Base-by-base conservation (phyloP, 1,140 invertebrate genomes). In the Coboldia fuscipes region DNA sequence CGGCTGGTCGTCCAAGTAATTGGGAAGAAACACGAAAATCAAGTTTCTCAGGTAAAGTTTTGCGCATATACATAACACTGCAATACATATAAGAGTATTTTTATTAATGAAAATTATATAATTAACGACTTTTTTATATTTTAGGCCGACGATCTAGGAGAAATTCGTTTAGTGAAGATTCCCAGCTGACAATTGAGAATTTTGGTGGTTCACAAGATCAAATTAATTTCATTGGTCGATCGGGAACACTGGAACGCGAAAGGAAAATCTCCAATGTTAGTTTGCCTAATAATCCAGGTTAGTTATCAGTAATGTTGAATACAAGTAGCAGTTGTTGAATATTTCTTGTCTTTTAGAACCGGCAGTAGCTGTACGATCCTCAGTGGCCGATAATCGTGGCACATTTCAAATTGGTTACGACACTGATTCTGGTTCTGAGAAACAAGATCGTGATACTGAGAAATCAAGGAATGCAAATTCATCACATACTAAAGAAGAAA, bases 121-220 rank as follows among this genome's bases (percentile, higher is more conserved):
- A 19, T 30, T 16, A 30, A 21, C 23, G 10, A 7, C 15, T 23
- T 3, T 32, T 13, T 33, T 23, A 22, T 15, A 14, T 21, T 22
- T 21, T 20, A 55, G 52, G 65, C 3, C 64, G 83, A 29, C 65
- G 83, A 19, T 86, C 81, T 8, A 61, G 84, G 21, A 62, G 82
- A 29, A 83, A 84, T 50, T 88, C 82, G 28, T 64, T 82, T 30
- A 73, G 75, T 24, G 84, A 88, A 47, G 83, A 88, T 47, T 86
- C 81, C 19, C 75, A 86, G 54, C 56, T 90, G 38, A 88, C 83
- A 0, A 76, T 88, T 19, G 84, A 90, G 61, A 88, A 90, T 56
- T 86, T 90, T 58, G 83, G 84, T 19, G 84, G 81, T 30, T 79
- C 72, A 43, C 78, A 83, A 63, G 81, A 78, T 50, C 68, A 75